Base-by-base conservation (phyloP, 1,140 invertebrate species). In the Aphidius gifuensis region DNA sequence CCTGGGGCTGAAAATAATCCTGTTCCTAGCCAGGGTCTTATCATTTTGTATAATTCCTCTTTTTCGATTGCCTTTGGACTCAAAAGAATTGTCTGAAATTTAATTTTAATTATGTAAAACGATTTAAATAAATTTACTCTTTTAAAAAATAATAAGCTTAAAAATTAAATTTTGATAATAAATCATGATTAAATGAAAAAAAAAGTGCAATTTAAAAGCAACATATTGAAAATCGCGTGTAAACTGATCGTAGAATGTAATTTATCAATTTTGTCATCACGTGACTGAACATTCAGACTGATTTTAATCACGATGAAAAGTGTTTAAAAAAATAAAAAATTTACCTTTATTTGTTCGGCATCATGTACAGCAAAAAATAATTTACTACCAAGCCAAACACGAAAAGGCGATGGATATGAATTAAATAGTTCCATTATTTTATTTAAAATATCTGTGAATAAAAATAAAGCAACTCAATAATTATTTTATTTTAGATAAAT, bases 1-100 rank as follows among this genome's bases (percentile, higher is more conserved):
- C 88, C 84, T 73, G 83, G 80, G 51, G 86, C 86, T 4, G 87
- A 87, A 57, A 91, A 83, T n/a, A 92, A 79, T 54, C 90, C 90
- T 23, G 85, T 85, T 32, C 89, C 89, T 4, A 91, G 75, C 86
- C 88, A 90, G 5, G 83, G 83, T 66, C 84, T 80, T 0, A 91
- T 74, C 71, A 88, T 88, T 57, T 83, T 79, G 69, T 93, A 93
- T n/a, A 89, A 84, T 6, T 76, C 74, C 43, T 88, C 84, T 71
- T 93, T 93, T 60, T 88, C 82, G 23, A 92, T 82, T 61, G 87
- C 80, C 69, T 85, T 85, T 38, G 77, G 82, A 64, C 85, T 87
- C 21, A 80, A 81, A 23, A 91, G 75, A 46, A 91, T 71, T 55
- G 74, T 78, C 82, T 88, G 65, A 32, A 56, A 43, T 11, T 7